phyloP scores from a whole-genome alignment of 2,113 vertebrate species.

The Rhinogobius similis region DNA sequence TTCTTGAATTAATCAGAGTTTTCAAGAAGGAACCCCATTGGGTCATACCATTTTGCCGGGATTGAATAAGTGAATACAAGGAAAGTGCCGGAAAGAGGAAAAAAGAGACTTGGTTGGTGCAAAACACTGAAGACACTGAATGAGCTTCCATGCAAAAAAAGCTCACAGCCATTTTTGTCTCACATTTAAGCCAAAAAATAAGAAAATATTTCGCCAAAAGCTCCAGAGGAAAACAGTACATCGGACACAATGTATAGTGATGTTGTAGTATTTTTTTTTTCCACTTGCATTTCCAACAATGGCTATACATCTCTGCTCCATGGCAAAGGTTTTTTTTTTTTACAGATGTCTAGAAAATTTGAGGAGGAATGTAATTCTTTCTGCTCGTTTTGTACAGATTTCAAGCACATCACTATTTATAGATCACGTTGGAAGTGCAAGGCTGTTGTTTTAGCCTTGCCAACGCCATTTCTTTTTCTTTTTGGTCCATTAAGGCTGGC shows the following conservation, averaged over 20 bases:
- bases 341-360: constrained; percentile 70
- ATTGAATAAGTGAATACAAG: constrained; percentile 64
- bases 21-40: constrained; percentile 41
- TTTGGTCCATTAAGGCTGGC: constrained; percentile 74
- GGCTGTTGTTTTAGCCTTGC: constrained; percentile 68
- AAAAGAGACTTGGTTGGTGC: constrained; percentile 42
- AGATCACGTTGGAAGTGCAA: constrained; percentile 63
- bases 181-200: constrained; percentile 48
- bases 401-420: constrained; percentile 82
- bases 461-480: constrained; percentile 56
- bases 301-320: constrained; percentile 63
- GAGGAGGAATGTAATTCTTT: constrained; percentile 75
- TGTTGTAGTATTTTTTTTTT: constrained; percentile 57
- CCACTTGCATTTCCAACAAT: constrained; percentile 59
- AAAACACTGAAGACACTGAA: constrained; percentile 62
- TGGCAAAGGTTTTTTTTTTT: constrained; percentile 57
- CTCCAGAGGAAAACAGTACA: constrained; percentile 45
- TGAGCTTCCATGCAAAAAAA: constrained; percentile 60
- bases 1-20: constrained; percentile 70
- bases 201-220: constrained; percentile 16
- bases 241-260: constrained; percentile 66
- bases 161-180: constrained; percentile 56
- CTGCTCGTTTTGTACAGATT: constrained; percentile 78
- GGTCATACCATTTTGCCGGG: constrained; percentile 46
- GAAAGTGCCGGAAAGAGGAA: constrained; percentile 34